These are phyloP conservation scores for Crotalus viridis DNA, from an alignment of 2,113 vertebrate species.

Conservation along the genomic window DNA sequence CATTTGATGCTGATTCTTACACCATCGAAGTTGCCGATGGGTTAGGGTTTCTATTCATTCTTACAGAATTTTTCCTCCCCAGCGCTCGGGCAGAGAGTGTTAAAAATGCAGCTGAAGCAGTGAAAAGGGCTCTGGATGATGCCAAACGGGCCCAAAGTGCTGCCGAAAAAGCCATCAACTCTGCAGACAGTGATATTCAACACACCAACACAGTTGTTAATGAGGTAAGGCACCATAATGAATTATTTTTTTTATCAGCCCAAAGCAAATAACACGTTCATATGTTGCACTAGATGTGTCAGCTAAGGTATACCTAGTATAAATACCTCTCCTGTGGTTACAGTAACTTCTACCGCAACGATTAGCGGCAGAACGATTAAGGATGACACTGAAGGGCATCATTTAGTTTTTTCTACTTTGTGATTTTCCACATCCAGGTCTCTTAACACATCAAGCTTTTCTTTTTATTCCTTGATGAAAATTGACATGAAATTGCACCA, in stretches of 20 bases:
- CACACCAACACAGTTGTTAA: slow-evolving; percentile 78
- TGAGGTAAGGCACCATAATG: slow-evolving; percentile 46
- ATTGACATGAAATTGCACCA: neutral
- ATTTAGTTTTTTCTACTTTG: neutral
- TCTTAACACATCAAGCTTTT: neutral
- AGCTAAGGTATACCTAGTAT: neutral
- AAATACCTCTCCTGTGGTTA: neutral
- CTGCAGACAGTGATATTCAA: slow-evolving; percentile 78
- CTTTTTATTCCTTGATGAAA: neutral
- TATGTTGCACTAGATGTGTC: neutral
- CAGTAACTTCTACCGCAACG: neutral
- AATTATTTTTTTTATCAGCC: too few relatives aligned
- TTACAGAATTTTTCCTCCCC: fast-evolving
- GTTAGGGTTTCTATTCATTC: neutral
- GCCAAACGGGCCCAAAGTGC: slow-evolving; percentile 79
- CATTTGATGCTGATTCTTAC: neutral
- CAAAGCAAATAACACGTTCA: neutral
- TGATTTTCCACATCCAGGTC: neutral
- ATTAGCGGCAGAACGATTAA: neutral
- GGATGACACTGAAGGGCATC: neutral
- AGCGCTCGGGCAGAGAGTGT: slow-evolving; percentile 85
- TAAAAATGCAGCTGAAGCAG: slow-evolving; percentile 78
- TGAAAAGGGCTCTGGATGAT: slow-evolving; percentile 81
- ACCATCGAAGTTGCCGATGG: neutral
- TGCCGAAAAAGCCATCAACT: slow-evolving; percentile 82